Conservation (phyloP, 64 coral and sea anemone genomes). For the Montipora capricornis region DNA sequence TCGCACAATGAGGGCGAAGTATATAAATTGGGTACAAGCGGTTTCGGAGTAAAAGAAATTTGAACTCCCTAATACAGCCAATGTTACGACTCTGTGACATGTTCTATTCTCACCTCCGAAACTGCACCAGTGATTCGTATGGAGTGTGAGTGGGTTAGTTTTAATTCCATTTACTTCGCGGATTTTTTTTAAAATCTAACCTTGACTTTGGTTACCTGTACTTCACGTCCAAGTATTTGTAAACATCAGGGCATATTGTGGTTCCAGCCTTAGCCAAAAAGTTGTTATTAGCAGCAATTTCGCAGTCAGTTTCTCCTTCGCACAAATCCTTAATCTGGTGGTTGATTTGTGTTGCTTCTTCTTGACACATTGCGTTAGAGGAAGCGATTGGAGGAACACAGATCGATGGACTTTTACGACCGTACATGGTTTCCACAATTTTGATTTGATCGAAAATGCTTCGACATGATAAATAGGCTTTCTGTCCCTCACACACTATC, state of each 20-base stretch:
- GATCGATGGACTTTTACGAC: constrained; percentile 18
- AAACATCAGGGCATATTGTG: constrained; percentile 47
- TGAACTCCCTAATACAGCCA: no score
- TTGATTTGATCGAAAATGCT: constrained; percentile 57
- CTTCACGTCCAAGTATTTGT: constrained; percentile 61
- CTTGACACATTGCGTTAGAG: constrained; percentile 27
- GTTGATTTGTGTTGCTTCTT: constrained; percentile 55
- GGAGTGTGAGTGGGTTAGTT: no score
- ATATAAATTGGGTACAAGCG: no score
- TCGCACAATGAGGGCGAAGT: no score
- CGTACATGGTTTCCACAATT: constrained; percentile 57
- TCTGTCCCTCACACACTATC: constrained; percentile 67
- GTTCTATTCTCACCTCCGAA: no score
- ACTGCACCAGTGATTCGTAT: no score
- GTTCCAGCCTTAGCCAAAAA: constrained; percentile 69
- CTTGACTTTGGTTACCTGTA: constrained; percentile 20
- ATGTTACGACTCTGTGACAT: no score
- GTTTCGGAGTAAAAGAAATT: no score
- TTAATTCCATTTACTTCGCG: not conserved
- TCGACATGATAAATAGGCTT: constrained; percentile 33
- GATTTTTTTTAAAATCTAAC: not conserved
- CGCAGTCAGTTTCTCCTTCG: constrained; percentile 46
- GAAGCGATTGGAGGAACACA: constrained; percentile 43
- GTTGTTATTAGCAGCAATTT: constrained; percentile 60
- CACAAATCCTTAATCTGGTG: constrained; percentile 50